Percentiles rank a stretch among this genome's conserved stretches.
phyloP scores from a whole-genome alignment of 2,113 vertebrate species.

The Xyliphius kryptos region DNA sequence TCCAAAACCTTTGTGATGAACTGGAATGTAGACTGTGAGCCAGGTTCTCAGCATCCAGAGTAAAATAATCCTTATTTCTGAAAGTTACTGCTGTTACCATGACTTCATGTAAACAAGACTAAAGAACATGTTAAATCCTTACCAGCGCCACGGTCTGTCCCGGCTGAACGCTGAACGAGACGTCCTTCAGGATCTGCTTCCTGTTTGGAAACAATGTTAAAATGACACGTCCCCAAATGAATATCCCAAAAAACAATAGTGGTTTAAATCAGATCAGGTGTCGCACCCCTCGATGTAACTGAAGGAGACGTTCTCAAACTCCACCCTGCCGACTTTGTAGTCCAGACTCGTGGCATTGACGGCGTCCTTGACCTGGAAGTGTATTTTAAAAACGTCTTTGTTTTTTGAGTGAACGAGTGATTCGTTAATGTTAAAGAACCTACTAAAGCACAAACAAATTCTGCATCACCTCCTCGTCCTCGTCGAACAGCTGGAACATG shows the following conservation, averaged over 20 bases:
- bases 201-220: conserved; percentile 47
- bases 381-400: no score
- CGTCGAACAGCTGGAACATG: conserved; percentile 88
- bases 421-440: no score
- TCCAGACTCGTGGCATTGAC: conserved; percentile 70
- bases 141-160: conserved; percentile 92
- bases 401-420: no score
- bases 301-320: conserved; percentile 91
- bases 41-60: no score
- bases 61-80: no score
- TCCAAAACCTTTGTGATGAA: no score
- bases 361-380: conserved; percentile 82
- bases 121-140: conserved; percentile 40
- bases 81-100: no score
- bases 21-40: no score
- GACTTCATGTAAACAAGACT: no score
- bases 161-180: conserved; percentile 89
- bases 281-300: conserved; percentile 77
- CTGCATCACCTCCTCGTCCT: conserved; percentile 77
- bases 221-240: no score
- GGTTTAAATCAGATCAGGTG: no score
- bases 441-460: neutral
- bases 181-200: conserved; percentile 78
- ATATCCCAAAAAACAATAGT: no score
- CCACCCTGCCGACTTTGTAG: conserved; percentile 71